Conservation (phyloP, 2,888 invertebrate genomes). For the Biston betularia region DNA sequence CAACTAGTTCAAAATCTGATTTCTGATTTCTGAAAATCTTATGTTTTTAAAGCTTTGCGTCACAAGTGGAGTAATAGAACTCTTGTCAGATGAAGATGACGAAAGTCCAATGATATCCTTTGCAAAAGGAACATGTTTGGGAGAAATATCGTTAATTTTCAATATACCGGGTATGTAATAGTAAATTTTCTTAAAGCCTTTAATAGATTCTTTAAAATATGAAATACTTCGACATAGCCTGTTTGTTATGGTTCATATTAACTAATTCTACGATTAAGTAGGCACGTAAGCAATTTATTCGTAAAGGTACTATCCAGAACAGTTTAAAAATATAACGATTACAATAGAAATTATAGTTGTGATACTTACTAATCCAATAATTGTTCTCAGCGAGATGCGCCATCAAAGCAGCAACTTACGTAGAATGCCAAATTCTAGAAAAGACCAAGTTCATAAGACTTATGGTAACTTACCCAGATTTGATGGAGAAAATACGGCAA, state of each 20-base stretch:
- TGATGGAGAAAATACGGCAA: conserved; percentile 64
- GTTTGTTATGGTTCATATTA: too few species aligned
- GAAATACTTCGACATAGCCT: too few species aligned
- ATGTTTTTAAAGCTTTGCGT: conserved; percentile 77
- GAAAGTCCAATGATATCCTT: conserved; percentile 84
- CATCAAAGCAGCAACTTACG: conserved; percentile 82
- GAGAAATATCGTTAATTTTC: conserved; percentile 81
- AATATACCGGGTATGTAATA: conserved; percentile 73
- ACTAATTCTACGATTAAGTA: too few species aligned
- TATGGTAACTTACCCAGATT: conserved; percentile 80
- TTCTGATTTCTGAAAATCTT: too few species aligned
- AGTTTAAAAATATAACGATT: too few species aligned
- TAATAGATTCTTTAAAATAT: too few species aligned
- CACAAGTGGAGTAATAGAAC: conserved; percentile 78
- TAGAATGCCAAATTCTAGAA: conserved; percentile 83
- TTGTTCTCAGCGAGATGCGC: conserved; percentile 75
- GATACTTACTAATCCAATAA: background rate
- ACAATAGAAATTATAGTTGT: background rate
- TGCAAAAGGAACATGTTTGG: conserved; percentile 81
- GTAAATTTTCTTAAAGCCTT: too few species aligned
- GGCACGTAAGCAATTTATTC: too few species aligned
- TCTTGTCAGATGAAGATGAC: conserved; percentile 83
- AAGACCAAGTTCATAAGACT: conserved; percentile 79
- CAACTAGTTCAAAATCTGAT: background rate
- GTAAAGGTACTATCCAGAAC: too few species aligned